A percentile compares a stretch with the other conserved stretches of the same genome.
These are phyloP conservation scores for Mustela lutreola DNA, from an alignment of 2,113 vertebrate species.

Conservation along the genomic window DNA sequence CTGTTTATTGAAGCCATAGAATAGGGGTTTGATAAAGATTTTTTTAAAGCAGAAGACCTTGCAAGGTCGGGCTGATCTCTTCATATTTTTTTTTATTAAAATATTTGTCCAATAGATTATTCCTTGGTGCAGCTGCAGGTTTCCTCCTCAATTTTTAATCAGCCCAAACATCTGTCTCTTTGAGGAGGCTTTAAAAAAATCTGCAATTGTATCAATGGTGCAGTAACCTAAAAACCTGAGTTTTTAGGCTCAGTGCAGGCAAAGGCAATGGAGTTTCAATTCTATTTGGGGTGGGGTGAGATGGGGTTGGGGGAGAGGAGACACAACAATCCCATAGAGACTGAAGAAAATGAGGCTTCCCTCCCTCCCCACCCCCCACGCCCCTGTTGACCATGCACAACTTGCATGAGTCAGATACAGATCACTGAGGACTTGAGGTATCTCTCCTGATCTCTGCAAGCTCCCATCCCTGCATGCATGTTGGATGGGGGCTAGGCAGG, in stretches of 20 bases:
- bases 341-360: neutral
- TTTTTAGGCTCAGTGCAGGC: conserved; percentile 64
- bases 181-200: conserved; percentile 78
- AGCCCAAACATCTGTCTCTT: conserved; percentile 88
- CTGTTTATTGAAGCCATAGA: conserved; percentile 99
- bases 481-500: neutral
- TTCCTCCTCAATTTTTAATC: conserved; percentile 82
- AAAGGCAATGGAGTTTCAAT: conserved; percentile 58
- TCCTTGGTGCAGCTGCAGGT: conserved; percentile 87
- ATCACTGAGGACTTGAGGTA: neutral
- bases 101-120: conserved; percentile 88
- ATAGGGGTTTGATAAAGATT: conserved; percentile 99
- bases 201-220: conserved; percentile 77
- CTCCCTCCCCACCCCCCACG: neutral
- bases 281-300: conserved; percentile 55
- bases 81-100: conserved; percentile 88
- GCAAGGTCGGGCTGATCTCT: conserved; percentile 93
- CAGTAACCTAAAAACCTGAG: conserved; percentile 67
- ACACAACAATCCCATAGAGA: neutral
- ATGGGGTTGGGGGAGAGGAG: neutral
- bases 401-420: conserved; percentile 25
- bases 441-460: neutral
- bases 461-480: neutral
- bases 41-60: conserved; percentile 93
- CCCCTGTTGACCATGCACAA: conserved; percentile 13